These are phyloP conservation scores for Caradrina kadenii DNA, from an alignment of 2,888 invertebrate genomes.

Conservation along the genomic window DNA sequence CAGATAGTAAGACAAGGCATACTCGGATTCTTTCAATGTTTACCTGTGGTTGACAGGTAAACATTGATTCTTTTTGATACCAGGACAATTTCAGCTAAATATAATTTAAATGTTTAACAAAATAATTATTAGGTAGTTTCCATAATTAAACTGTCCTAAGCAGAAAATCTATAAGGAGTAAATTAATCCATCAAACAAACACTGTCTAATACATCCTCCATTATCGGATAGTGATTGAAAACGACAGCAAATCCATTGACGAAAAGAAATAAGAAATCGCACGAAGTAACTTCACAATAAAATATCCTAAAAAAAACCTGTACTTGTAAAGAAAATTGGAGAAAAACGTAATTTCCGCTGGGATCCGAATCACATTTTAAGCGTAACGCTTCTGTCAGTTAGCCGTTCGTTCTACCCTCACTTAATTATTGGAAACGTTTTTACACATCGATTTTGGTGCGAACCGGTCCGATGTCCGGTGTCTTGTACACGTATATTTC, in stretches of 20 bases:
- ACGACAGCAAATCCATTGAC: constrained; percentile 19
- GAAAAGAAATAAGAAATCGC: constrained; percentile 31
- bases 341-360: constrained; percentile 68
- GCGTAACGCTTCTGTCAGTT: constrained; percentile 60
- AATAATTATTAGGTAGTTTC: neutral
- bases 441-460: constrained; percentile 47
- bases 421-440: constrained; percentile 64
- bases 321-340: constrained; percentile 60
- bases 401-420: constrained; percentile 51
- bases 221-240: constrained; percentile 27
- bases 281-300: constrained; percentile 39
- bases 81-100: no score
- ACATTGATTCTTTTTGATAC: no score
- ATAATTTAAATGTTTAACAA: neutral
- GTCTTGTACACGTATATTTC: constrained; percentile 21
- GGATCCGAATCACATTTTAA: constrained; percentile 63
- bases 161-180: neutral
- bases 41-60: no score
- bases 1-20: no score
- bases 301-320: constrained; percentile 54
- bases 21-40: no score
- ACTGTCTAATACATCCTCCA: constrained; percentile 1
- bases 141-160: neutral
- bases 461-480: constrained; percentile 14
- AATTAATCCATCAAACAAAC: constrained; percentile 14